Evolutionary conservation across 1,140 invertebrate species (phyloP).

Genomic region (Nasonia longicornis): DNA sequence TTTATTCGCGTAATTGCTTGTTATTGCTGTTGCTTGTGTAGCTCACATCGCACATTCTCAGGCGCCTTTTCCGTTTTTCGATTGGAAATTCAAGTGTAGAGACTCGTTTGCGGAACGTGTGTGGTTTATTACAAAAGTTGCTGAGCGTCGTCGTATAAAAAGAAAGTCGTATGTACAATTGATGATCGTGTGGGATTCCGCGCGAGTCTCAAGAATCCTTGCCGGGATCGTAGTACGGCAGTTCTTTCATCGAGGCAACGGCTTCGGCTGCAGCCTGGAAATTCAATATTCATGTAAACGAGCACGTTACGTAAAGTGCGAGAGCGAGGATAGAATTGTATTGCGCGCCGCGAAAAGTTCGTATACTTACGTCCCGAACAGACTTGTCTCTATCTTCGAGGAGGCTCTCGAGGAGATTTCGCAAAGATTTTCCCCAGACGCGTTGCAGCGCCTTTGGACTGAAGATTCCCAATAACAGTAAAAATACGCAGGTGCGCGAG

Average conservation of each 20-base stretch:
- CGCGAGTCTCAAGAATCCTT: constrained; percentile 22
- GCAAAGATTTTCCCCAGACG: constrained; percentile 73
- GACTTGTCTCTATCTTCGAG: constrained; percentile 68
- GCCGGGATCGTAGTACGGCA: constrained; percentile 38
- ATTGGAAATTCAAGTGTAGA: too few species aligned
- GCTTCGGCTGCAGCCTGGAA: constrained; percentile 27
- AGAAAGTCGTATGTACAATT: not conserved
- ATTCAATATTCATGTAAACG: constrained; percentile 6
- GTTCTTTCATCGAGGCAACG: constrained; percentile 16
- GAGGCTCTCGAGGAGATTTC: constrained; percentile 57
- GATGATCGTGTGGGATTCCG: not conserved
- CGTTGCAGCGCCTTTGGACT: constrained; percentile 75
- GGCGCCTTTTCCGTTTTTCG: too few species aligned
- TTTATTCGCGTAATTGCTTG: not conserved
- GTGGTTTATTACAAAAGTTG: too few species aligned
- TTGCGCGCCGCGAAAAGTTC: not conserved
- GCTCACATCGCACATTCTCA: too few species aligned
- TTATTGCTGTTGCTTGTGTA: not conserved
- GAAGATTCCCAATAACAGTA: constrained; percentile 76
- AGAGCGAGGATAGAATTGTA: not conserved
- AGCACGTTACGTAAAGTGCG: not conserved
- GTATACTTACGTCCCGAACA: constrained; percentile 66
- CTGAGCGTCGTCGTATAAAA: not conserved
- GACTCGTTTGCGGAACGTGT: too few species aligned
- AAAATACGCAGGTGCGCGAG: constrained; percentile 76